Evolutionary conservation across 2,888 invertebrate species (phyloP), one percentile per base, ranked within the genome.

Genomic region (Spodoptera exigua): DNA sequence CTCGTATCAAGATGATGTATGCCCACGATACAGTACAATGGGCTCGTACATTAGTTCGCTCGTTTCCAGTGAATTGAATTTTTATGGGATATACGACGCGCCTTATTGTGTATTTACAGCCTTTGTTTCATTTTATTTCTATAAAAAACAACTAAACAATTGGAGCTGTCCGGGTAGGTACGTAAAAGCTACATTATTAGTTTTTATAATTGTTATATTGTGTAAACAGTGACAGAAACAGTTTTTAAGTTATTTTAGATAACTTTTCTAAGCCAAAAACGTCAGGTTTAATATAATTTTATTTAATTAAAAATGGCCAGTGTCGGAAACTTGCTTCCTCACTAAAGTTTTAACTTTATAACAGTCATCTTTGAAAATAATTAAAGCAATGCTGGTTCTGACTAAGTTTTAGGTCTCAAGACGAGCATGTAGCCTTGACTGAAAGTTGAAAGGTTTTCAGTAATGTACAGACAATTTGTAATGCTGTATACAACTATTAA

Each of bases 1-100:
- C 85, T 84, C 78, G 55, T 55, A 70, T 71, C 78, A 82, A 84
- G 84, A 88, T 88, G 88, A 89, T 89, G 84, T 88, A 89, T 88
- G 86, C 82, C 78, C 79, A 67, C 73, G 75, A 76, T 75, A 81
- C 83, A 83, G 75, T 77, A 85, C 83, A 86, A 84, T 83, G 79
- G 84, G 80, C 77, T 70, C 76, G 68, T 82, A 80, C 80, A 81
- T 85, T 79, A 84, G 67, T 70, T 73, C 35, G 49, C 63, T 71
- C 69, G 67, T 71, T 78, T 75, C 63, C 62, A 67, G 70, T 72
- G 75, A 80, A 84, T 83, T 82, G 78, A 82, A 80, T 86, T 84
- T 81, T 81, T 79, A 78, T 79, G 49, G 59, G 36, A 64, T 68
- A 65, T 74, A 67, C 64, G 52, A 56, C 21, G 44, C 48, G 59